Evolutionary conservation across 2,113 vertebrate species (phyloP).

Genomic region (Monopterus albus): DNA sequence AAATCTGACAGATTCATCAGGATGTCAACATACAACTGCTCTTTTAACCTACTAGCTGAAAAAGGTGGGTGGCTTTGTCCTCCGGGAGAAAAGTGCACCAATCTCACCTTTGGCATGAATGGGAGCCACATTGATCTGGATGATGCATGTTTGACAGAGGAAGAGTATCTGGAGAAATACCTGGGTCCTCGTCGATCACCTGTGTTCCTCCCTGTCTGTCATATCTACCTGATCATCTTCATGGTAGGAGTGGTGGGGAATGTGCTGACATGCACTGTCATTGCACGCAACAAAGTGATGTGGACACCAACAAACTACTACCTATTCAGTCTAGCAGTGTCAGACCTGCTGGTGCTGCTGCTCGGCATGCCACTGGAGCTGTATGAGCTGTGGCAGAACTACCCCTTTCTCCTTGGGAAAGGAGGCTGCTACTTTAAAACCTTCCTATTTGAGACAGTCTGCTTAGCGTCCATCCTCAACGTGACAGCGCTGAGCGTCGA

Average conservation of each 20-base stretch:
- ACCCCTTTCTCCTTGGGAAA: constrained; percentile 90
- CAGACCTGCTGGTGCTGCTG: constrained; percentile 92
- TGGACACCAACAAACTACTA: constrained; percentile 95
- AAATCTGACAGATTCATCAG: background rate
- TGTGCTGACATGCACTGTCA: constrained; percentile 88
- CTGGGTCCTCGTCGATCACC: constrained; percentile 86
- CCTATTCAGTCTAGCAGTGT: constrained; percentile 92
- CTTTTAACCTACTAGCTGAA: constrained; percentile 36
- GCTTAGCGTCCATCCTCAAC: constrained; percentile 93
- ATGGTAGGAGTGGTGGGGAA: constrained; percentile 89
- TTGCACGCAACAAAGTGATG: constrained; percentile 90
- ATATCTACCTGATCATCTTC: constrained; percentile 91
- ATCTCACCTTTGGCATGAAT: constrained; percentile 66
- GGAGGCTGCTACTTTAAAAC: constrained; percentile 92
- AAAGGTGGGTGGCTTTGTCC: constrained; percentile 24
- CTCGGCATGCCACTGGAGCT: constrained; percentile 94
- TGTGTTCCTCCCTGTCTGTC: constrained; percentile 87
- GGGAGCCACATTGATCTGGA: constrained; percentile 45
- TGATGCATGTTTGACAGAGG: constrained; percentile 84
- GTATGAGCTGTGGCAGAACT: constrained; percentile 94
- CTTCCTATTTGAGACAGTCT: constrained; percentile 91
- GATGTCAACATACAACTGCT: constrained; percentile 78
- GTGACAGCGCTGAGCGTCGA: constrained; percentile 93
- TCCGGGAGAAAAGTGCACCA: constrained; percentile 65
- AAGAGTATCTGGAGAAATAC: constrained; percentile 85